A percentile compares a stretch with the other conserved stretches of the same genome.
These are phyloP conservation scores for Alethe diademata DNA, from an alignment of 2,113 vertebrate genomes.

Conservation along the genomic window DNA sequence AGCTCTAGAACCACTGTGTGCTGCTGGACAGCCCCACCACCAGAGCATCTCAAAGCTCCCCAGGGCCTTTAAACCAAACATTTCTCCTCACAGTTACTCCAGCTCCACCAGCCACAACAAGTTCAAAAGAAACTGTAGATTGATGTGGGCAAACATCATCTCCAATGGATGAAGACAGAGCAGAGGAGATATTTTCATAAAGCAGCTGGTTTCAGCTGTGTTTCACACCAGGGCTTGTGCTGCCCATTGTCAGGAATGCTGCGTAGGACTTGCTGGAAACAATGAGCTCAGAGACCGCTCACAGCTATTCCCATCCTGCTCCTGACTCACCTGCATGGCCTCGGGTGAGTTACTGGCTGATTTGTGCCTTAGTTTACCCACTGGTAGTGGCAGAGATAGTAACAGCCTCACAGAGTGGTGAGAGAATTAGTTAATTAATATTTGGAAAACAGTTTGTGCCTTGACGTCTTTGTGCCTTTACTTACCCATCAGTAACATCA, in stretches of 20 bases:
- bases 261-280: background rate
- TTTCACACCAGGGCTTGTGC: background rate
- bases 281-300: background rate
- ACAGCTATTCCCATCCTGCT: background rate
- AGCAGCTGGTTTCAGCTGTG: background rate
- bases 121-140: background rate
- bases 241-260: background rate
- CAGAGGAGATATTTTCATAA: background rate
- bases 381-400: slow-evolving; percentile 22
- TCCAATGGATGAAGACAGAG: background rate
- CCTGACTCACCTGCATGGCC: slow-evolving; percentile 19
- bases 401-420: slow-evolving; percentile 15
- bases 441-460: slow-evolving; percentile 47
- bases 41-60: background rate
- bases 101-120: background rate
- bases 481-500: slow-evolving; percentile 45
- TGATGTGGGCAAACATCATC: background rate
- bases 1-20: accelerated
- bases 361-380: slow-evolving; percentile 39
- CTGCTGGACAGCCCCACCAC: background rate
- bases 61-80: background rate
- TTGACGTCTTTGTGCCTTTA: slow-evolving; percentile 58
- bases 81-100: background rate
- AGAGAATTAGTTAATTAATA: slow-evolving; percentile 60
- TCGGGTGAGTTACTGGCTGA: background rate